Evolutionary conservation across 2,888 invertebrate species (phyloP).

Genomic region (Mycalesis mineus): DNA sequence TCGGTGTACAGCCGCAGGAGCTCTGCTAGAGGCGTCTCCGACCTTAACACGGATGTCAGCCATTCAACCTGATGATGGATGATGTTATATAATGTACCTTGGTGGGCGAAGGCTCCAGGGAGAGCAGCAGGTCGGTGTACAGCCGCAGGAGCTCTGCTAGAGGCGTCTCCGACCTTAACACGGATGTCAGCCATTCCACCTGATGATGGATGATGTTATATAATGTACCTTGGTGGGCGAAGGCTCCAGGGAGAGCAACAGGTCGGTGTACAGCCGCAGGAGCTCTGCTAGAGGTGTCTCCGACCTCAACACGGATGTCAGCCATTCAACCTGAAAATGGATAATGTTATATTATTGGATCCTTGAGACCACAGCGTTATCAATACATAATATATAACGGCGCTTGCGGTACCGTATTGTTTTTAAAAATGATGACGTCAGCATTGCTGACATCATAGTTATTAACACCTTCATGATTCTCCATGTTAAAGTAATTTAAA

Average conservation of each 20-base stretch:
- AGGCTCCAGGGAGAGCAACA: conserved; percentile 59
- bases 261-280: conserved; percentile 56
- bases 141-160: conserved; percentile 53
- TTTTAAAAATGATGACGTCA: too few species aligned
- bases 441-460: too few species aligned
- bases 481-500: too few species aligned
- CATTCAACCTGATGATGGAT: conserved; percentile 55
- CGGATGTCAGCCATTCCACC: conserved; percentile 62
- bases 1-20: conserved; percentile 60
- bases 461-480: too few species aligned
- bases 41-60: conserved; percentile 55
- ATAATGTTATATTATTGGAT: too few species aligned
- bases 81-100: conserved; percentile 48
- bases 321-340: conserved; percentile 56
- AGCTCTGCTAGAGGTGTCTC: conserved; percentile 56
- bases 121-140: conserved; percentile 58
- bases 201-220: conserved; percentile 32
- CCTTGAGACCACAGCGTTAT: too few species aligned
- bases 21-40: conserved; percentile 53
- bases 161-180: conserved; percentile 54
- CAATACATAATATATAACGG: too few species aligned
- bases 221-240: conserved; percentile 54
- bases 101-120: conserved; percentile 59
- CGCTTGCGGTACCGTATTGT: too few species aligned
- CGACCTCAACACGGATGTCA: conserved; percentile 53